Percentiles rank a stretch among this genome's conserved stretches.
Conservation (phyloP, 2,113 vertebrate genomes). For the Martes martes region DNA sequence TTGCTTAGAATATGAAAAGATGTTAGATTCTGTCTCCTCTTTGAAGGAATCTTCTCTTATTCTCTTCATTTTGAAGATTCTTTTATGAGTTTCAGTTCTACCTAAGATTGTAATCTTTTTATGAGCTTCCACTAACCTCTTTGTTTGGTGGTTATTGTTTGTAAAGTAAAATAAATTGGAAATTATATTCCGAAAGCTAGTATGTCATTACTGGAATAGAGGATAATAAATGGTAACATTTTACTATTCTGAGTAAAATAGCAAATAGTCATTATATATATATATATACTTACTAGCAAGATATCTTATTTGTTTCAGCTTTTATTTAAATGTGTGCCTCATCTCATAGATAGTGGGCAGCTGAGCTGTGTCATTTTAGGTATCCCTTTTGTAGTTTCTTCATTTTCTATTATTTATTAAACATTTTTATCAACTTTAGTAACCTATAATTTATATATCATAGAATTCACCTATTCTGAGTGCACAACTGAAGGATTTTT, state of each 20-base stretch:
- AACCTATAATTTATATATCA: not conserved
- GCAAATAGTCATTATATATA: not conserved
- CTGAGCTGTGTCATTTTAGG: not conserved
- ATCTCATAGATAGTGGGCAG: not conserved
- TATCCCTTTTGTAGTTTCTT: not conserved
- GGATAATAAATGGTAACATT: not conserved
- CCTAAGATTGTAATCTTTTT: not conserved
- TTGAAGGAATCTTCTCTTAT: not conserved
- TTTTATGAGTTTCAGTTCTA: not conserved
- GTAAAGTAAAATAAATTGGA: slow-evolving; percentile 31
- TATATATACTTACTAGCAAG: not conserved
- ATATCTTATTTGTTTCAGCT: not conserved
- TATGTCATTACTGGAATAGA: not conserved
- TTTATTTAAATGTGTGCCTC: not conserved
- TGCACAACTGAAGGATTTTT: not conserved
- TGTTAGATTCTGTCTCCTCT: not conserved
- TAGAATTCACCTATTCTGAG: not conserved
- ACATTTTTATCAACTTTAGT: not conserved
- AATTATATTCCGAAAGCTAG: not conserved
- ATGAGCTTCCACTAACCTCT: not conserved
- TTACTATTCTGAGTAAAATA: not conserved
- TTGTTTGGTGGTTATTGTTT: slow-evolving; percentile 4
- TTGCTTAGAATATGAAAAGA: not conserved
- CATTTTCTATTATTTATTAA: not conserved
- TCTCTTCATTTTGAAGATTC: slow-evolving; percentile 2